Evolutionary conservation across 2,113 vertebrate genomes (phyloP), one percentile per base, ranked within the genome.

Genomic region (Strix uralensis): DNA sequence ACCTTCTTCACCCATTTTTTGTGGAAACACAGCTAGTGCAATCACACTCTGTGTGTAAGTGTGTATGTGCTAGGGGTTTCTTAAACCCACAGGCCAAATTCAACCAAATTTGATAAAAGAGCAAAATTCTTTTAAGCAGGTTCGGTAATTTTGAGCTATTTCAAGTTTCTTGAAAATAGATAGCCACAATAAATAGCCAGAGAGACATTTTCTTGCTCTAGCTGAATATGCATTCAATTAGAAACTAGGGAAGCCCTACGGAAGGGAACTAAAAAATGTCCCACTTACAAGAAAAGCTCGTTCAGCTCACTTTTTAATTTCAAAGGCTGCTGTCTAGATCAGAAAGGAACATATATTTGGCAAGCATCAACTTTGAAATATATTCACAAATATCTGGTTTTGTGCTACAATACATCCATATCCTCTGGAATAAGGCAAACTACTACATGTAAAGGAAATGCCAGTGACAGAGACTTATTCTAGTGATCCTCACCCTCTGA

Each of bases 151-250:
- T 79, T 94, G 21, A 38, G 46, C 46, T 92, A n/a, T n/a, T 95
- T 81, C 69, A 75, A 49, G 18, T 92, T 81, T 17, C 47, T 84
- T 94, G 57, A 79, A 92, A 91, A 88, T 26, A 90, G 44, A 57
- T 29, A 88, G 70, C 14, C 27, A 78, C 42, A 86, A 49, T 74
- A 81, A 66, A 80, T 27, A 78, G 46, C 54, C 25, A 73, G 27
- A 36, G 6, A 34, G 20, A 30, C 4, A 5, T 72, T 81, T 85
- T 72, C 40, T 82, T 85, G 13, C 14, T 81, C 38, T 81, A 59
- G 18, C 18, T 83, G 71, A 72, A 66, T 32, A 22, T 1, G 5
- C 5, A 1, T 62, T 77, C 20, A 10, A 55, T 78, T 73, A 81
- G 52, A 62, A 96, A 67, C 17, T 23, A 55, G 38, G 47, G 55